Conservation (phyloP, 2,113 vertebrate species). For the Pandion haliaetus region DNA sequence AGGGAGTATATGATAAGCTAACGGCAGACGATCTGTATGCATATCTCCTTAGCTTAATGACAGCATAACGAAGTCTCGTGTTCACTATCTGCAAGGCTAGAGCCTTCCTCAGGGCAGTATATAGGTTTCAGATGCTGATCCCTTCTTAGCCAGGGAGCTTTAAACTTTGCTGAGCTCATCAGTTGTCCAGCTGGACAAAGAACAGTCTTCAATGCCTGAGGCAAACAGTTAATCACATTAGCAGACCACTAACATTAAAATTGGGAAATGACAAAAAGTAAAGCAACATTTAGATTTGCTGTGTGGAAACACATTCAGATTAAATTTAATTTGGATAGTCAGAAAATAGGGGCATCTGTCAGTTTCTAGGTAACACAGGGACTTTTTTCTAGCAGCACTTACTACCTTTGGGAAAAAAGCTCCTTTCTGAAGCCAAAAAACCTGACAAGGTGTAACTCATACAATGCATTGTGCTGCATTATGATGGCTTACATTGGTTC, state of each 20-base stretch:
- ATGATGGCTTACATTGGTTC: conserved; percentile 66
- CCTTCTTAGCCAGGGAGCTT: conserved; percentile 64
- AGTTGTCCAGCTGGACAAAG: conserved; percentile 73
- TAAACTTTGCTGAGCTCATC: conserved; percentile 68
- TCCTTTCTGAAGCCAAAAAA: conserved; percentile 65
- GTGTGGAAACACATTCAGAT: conserved; percentile 35
- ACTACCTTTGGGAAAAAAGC: conserved; percentile 64
- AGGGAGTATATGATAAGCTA: neutral
- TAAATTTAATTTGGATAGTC: conserved; percentile 67
- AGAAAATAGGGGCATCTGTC: conserved; percentile 59
- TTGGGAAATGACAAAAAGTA: conserved; percentile 39
- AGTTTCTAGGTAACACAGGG: conserved; percentile 55
- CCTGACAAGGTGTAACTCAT: conserved; percentile 68
- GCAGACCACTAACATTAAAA: conserved; percentile 35
- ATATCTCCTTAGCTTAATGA: neutral
- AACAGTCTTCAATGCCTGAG: conserved; percentile 65
- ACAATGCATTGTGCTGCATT: conserved; percentile 54
- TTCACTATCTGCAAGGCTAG: neutral
- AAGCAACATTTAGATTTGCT: conserved; percentile 29
- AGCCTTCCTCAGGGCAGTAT: neutral
- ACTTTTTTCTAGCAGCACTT: conserved; percentile 65
- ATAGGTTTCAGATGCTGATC: conserved; percentile 54
- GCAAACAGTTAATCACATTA: conserved; percentile 70
- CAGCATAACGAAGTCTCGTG: neutral
- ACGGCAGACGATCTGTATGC: neutral